phyloP scores from a whole-genome alignment of 2,113 vertebrate species.

The Ovibos moschatus region DNA sequence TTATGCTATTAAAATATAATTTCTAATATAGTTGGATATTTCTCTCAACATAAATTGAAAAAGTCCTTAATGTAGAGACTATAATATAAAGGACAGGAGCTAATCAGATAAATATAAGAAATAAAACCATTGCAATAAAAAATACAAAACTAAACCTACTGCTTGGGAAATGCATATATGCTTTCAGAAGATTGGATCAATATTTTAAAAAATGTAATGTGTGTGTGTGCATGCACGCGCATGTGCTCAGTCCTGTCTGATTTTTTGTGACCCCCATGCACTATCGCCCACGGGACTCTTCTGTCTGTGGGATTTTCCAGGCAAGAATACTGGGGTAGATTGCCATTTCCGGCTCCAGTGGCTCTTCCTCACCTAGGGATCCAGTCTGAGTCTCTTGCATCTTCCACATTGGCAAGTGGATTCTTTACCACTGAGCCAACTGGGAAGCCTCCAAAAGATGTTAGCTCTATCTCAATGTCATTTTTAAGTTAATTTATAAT shows the following conservation, averaged over 20 bases:
- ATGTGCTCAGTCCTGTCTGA: background rate
- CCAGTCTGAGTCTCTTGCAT: background rate
- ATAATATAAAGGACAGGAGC: background rate
- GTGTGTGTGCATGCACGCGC: rapidly evolving
- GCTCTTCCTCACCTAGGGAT: background rate
- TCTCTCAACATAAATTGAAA: background rate
- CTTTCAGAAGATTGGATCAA: background rate
- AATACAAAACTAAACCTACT: background rate
- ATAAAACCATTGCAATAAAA: background rate
- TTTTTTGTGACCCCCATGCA: background rate
- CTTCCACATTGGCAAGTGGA: background rate
- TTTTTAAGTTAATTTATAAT: background rate
- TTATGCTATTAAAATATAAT: background rate
- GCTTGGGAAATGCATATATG: background rate
- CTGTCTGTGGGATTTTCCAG: background rate
- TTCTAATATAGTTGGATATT: background rate
- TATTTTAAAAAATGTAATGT: background rate
- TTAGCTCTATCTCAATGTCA: background rate
- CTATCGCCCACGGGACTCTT: background rate
- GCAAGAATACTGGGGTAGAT: background rate
- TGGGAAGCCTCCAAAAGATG: background rate
- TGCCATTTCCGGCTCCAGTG: background rate
- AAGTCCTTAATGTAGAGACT: background rate
- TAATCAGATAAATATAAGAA: background rate
- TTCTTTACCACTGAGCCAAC: background rate